These are phyloP conservation scores for Bubalus kerabau DNA, from an alignment of 2,113 vertebrate genomes.

Conservation along the genomic window DNA sequence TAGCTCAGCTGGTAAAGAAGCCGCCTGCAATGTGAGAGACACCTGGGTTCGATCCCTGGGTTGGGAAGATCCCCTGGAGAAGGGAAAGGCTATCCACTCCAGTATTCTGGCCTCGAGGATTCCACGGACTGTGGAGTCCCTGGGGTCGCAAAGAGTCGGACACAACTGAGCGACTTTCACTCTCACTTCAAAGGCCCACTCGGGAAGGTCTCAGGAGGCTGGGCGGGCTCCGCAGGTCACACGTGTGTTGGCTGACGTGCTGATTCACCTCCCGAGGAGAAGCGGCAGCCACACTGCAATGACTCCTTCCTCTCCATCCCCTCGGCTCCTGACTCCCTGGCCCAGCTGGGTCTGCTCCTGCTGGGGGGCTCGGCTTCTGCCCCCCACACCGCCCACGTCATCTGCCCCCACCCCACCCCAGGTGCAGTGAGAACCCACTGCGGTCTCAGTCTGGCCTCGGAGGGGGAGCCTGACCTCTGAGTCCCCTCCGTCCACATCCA, in stretches of 20 bases:
- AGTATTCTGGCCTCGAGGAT: neutral
- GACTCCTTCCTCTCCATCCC: neutral
- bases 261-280: rapidly evolving
- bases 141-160: neutral
- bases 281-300: too few relatives aligned
- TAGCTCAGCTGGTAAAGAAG: neutral
- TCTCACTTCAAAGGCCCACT: neutral
- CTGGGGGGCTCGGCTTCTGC: neutral
- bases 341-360: neutral
- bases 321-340: neutral
- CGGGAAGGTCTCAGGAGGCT: neutral
- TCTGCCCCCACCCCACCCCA: neutral
- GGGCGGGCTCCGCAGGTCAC: rapidly evolving
- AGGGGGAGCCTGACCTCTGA: neutral
- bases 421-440: neutral
- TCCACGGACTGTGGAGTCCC: neutral
- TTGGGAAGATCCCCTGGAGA: neutral
- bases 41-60: too few relatives aligned
- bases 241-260: neutral
- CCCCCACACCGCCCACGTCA: neutral
- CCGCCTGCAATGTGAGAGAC: neutral
- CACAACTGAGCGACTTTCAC: neutral
- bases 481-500: too few relatives aligned
- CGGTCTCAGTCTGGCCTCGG: neutral
- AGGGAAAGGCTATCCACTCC: neutral